Evolutionary conservation across 2,888 invertebrate genomes (phyloP), one percentile per base, ranked within the genome.

Genomic region (Lottia gigantea): DNA sequence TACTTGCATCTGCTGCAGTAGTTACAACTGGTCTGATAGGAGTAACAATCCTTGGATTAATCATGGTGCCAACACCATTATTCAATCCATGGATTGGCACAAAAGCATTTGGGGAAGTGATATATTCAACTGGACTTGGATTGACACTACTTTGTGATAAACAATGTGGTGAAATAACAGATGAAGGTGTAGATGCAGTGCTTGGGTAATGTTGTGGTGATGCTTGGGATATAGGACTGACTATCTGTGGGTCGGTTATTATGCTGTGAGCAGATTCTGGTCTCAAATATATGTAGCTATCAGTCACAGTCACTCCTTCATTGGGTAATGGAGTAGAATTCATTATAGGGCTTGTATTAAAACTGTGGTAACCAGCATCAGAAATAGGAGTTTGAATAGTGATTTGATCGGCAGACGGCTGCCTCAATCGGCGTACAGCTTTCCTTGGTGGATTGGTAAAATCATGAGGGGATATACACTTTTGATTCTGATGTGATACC

Each of bases 11-110:
- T 14, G 26, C 67, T 11, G 85, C 83, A 16, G 83, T 68, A 2
- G 84, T 83, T 7, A 82, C 83, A 19, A 77, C 75, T 15, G 85
- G 85, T 65, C 78, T 78, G 11, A 85, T 82, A 8, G 83, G 82
- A 12, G 78, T 77, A 16, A 82, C 78, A 71, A 75, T 12, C 72
- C 74, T 66, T 62, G 70, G 19, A 62, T 65, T 46, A 23, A 31
- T 64, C 64, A 63, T 23, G 11, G 62, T 45, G 8, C 62, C 49
- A 62, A 23, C 45, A 16, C 62, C 26, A 16, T 61, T 46, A 45
- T 31, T 46, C 46, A 64, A 19, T 16, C 64, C 64, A 69, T 83
- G 82, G 45, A 85, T 85, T 0, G 85, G 85, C 68, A 83, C 80
- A 72, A 85, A 85, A 19, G 82, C 76, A 66, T 80, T 82, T 6